Percentiles rank a stretch among this genome's conserved stretches.
Evolutionary conservation across 2,797 vertebrate species (phyloP).

Genomic region (Garrulus glandarius): DNA sequence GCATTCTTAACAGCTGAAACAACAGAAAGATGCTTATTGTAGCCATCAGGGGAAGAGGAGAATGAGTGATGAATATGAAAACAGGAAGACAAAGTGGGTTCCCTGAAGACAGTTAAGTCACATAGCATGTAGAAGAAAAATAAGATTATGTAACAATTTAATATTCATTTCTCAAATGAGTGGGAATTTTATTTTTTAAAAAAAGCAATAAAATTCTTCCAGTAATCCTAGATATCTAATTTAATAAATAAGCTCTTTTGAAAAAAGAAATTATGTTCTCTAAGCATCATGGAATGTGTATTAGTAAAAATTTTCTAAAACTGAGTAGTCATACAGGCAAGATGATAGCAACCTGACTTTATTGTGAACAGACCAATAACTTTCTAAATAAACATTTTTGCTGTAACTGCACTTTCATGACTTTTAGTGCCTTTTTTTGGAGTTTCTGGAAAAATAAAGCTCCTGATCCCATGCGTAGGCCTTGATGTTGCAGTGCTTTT

Average conservation of each 20-base stretch:
- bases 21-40: neutral
- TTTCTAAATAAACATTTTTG: neutral
- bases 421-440: neutral
- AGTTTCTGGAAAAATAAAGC: neutral
- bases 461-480: neutral
- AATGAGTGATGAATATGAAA: neutral
- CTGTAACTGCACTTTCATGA: neutral
- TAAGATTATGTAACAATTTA: neutral
- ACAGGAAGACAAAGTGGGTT: neutral
- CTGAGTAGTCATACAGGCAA: neutral
- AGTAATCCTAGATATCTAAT: neutral
- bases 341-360: neutral
- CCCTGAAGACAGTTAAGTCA: neutral
- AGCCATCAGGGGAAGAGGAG: neutral
- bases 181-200: neutral
- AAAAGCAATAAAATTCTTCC: neutral
- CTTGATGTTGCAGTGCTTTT: neutral
- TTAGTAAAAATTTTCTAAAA: neutral
- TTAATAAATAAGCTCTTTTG: neutral
- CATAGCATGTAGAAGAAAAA: neutral
- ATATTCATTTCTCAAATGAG: neutral
- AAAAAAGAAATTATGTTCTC: neutral
- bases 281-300: neutral
- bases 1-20: neutral
- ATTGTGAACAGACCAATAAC: neutral